Evolutionary conservation across 2,888 invertebrate genomes (phyloP).

Genomic region (Volucella inflata): DNA sequence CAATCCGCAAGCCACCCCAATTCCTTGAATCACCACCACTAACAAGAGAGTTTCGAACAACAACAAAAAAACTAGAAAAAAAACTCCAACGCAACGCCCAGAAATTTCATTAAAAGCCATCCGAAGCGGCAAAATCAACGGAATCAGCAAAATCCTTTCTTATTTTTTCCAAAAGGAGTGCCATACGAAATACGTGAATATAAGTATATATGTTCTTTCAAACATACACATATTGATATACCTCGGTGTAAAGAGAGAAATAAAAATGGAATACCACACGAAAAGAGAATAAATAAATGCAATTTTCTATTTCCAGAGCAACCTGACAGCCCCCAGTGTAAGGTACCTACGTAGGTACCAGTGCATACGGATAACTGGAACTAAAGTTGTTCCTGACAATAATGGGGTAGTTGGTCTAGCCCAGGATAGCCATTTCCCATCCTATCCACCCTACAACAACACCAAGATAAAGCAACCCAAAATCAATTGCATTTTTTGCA

Average conservation of each 20-base stretch:
- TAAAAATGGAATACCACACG: conserved; percentile 33
- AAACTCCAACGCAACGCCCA: conserved; percentile 63
- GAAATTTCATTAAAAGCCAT: conserved; percentile 60
- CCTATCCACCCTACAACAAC: neutral
- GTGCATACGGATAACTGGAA: conserved; percentile 20
- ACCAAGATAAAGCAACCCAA: conserved; percentile 27
- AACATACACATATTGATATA: neutral
- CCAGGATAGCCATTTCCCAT: neutral
- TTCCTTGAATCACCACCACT: neutral
- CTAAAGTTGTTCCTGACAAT: neutral
- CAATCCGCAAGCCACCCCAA: neutral
- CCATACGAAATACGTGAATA: conserved; percentile 10
- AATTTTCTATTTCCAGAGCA: conserved; percentile 62
- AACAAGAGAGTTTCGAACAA: neutral
- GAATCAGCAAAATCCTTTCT: conserved; percentile 46
- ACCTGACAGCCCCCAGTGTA: conserved; percentile 21
- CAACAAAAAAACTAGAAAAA: conserved; percentile 5
- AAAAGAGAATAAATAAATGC: conserved; percentile 59
- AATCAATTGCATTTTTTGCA: conserved; percentile 48
- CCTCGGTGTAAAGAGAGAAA: neutral
- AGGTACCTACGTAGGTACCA: conserved; percentile 46
- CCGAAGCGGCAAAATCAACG: conserved; percentile 52
- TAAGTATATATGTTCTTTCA: neutral
- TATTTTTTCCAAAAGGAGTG: conserved; percentile 15
- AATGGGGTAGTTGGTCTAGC: neutral